A percentile compares a stretch with the other conserved stretches of the same genome.
Evolutionary conservation across 2,888 invertebrate species (phyloP).

Genomic region (Heteromyza rotundicornis): DNA sequence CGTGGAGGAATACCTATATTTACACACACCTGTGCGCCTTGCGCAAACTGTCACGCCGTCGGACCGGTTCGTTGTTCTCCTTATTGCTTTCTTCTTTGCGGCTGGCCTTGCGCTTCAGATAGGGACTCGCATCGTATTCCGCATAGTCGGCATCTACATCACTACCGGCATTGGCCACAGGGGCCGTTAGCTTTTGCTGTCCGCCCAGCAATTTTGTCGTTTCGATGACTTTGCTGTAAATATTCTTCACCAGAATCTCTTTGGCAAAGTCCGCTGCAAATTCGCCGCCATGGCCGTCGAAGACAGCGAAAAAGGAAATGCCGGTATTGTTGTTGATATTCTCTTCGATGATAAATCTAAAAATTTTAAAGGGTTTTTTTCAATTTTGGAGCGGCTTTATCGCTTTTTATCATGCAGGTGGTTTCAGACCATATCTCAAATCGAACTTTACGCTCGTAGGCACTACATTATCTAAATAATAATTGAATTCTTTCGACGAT

Average conservation of each 20-base stretch:
- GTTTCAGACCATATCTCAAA: no score
- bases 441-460: no score
- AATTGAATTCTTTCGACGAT: no score
- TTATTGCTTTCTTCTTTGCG: conserved; percentile 53
- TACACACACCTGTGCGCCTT: conserved; percentile 54
- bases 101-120: conserved; percentile 51
- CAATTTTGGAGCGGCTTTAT: no score
- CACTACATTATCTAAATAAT: no score
- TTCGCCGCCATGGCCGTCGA: conserved; percentile 96
- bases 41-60: conserved; percentile 58
- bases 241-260: conserved; percentile 82
- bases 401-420: no score
- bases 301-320: conserved; percentile 88
- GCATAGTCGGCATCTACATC: conserved; percentile 33
- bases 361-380: no score
- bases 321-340: conserved; percentile 81
- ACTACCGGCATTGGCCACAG: conserved; percentile 28
- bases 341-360: conserved; percentile 84
- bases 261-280: conserved; percentile 93
- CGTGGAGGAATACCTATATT: no score
- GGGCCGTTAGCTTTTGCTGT: conserved; percentile 52
- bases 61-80: conserved; percentile 50
- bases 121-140: conserved; percentile 56
- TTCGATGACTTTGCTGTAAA: conserved; percentile 78
- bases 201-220: conserved; percentile 73